Evolutionary conservation across 1,140 invertebrate genomes (phyloP).

Genomic region (Brachionus calyciflorus): DNA sequence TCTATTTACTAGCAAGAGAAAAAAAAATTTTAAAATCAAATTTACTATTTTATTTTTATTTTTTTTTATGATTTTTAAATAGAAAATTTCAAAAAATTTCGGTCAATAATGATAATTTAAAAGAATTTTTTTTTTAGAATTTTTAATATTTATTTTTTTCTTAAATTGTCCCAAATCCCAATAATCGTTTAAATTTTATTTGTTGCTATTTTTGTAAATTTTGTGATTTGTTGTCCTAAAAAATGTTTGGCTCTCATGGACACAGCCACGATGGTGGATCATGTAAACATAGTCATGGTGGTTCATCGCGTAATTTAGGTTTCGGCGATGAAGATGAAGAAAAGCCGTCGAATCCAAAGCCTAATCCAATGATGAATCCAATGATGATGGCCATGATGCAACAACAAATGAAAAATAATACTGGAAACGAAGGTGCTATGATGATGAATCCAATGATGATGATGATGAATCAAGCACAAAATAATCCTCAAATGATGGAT

Average conservation of each 20-base stretch:
- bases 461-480: conserved; percentile 17
- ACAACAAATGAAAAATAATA: conserved; percentile 1
- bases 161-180: too few relatives aligned
- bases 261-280: conserved; percentile 11
- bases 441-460: conserved; percentile 30
- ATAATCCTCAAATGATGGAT: conserved; percentile 24
- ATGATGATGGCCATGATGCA: conserved; percentile 36
- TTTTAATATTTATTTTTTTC: too few relatives aligned
- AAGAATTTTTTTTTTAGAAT: too few relatives aligned
- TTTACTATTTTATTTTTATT: too few relatives aligned
- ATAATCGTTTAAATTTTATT: background rate
- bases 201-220: background rate
- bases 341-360: too few relatives aligned
- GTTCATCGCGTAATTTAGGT: background rate
- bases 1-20: background rate
- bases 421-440: background rate
- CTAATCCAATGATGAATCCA: background rate
- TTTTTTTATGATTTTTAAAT: too few relatives aligned
- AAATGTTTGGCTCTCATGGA: conserved; percentile 33
- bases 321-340: conserved; percentile 25
- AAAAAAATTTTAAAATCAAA: too few relatives aligned
- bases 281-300: conserved; percentile 15
- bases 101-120: too few relatives aligned
- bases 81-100: too few relatives aligned
- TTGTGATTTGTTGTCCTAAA: conserved; percentile 4